Evolutionary conservation across 2,113 vertebrate genomes (phyloP), one percentile per base, ranked within the genome.

Genomic region (Paradisaea rubra): DNA sequence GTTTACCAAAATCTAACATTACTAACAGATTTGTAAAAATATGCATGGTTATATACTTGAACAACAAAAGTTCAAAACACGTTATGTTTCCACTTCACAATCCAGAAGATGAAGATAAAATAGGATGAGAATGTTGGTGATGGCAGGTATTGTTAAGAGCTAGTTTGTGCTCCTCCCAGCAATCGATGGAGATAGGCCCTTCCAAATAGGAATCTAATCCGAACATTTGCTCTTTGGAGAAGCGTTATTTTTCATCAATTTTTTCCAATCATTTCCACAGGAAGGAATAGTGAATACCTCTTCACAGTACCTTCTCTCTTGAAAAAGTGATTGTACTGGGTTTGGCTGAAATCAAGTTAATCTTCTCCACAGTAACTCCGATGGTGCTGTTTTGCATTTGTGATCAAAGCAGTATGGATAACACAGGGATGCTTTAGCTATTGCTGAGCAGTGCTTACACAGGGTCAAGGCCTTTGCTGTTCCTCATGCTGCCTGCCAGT

Each of bases 401-500:
- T 54, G 50, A 64, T 18, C 35, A 52, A 68, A 69, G 23, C 1
- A 3, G 27, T 15, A 56, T 1, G 35, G 53, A 6, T 30, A 59
- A 56, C 4, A 60, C 9, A 31, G 3, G 5, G 4, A 9, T 21
- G 19, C 10, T 91, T 20, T 11, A 52, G 18, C 63, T 65, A 6
- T 2, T 39, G 63, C 76, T 69, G 9, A 71, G 9, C 25, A 54
- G 44, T 4, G 27, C 56, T 85, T 10, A 49, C 30, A 79, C 21
- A 65, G 44, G 0, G 1, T 13, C 41, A 70, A 42, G 41, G 27
- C 8, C 50, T 69, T 19, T 35, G 60, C 33, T 33, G 30, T 1
- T 81, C 30, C 45, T 69, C 65, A 9, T 0, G 0, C 45, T 33
- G 21, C 22, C 24, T 0, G 1, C 9, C n/a, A 39, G 39, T 1